Evolutionary conservation across 2,113 vertebrate genomes (phyloP).

Genomic region (Prolemur simus): DNA sequence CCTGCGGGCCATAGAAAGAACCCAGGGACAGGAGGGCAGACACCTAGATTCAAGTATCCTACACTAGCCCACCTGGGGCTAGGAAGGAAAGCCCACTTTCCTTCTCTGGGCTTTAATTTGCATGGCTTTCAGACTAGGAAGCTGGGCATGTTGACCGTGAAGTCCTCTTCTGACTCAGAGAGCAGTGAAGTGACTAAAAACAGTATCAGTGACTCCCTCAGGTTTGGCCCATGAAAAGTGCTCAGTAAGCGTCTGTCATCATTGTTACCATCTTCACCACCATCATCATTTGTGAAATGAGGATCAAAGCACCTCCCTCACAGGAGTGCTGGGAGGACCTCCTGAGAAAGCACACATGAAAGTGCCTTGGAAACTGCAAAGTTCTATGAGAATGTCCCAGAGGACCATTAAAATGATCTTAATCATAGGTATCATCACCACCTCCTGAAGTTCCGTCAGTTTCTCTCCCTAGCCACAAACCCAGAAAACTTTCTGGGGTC

Average conservation of each 20-base stretch:
- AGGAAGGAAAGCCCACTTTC: too few relatives aligned
- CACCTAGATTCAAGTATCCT: background rate
- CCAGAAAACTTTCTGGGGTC: background rate
- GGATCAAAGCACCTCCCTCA: background rate
- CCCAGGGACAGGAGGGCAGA: background rate
- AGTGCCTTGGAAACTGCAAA: background rate
- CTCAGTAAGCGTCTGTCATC: background rate
- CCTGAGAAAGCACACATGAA: background rate
- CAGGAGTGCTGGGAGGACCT: background rate
- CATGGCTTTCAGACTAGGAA: background rate
- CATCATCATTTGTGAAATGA: background rate
- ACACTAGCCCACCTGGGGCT: background rate
- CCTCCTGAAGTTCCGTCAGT: background rate
- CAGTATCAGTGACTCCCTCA: background rate
- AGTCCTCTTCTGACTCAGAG: background rate
- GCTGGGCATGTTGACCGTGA: background rate
- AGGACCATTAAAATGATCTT: background rate
- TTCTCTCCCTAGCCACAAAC: background rate
- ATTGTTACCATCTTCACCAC: background rate
- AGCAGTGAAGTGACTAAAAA: background rate
- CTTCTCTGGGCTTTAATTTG: background rate
- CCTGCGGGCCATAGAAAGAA: too few relatives aligned
- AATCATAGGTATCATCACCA: background rate
- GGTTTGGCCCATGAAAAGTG: background rate
- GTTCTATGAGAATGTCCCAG: background rate